A percentile compares a stretch with the other conserved stretches of the same genome.
phyloP scores from a whole-genome alignment of 2,113 vertebrate genomes.

The Entelurus aequoreus region DNA sequence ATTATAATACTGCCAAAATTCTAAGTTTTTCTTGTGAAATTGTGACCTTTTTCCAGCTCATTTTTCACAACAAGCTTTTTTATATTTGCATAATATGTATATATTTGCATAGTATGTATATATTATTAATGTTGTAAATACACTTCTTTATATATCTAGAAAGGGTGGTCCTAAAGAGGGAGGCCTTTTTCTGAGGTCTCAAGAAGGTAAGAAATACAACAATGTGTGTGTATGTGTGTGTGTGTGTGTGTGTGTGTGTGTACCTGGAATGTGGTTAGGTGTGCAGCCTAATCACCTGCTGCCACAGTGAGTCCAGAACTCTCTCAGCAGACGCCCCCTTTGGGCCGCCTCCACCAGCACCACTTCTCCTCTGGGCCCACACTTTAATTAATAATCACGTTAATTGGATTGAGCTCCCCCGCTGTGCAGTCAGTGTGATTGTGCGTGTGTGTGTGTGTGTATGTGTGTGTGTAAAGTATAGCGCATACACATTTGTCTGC shows the following conservation, averaged over 20 bases:
- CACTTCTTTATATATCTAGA: too few relatives aligned
- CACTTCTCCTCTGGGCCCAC: conserved; percentile 58
- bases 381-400: conserved; percentile 73
- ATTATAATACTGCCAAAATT: too few relatives aligned
- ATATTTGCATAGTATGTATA: too few relatives aligned
- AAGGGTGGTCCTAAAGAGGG: too few relatives aligned
- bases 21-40: too few relatives aligned
- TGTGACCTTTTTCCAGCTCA: too few relatives aligned
- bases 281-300: conserved; percentile 55
- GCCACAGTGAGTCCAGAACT: conserved; percentile 50
- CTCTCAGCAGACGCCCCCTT: conserved; percentile 55
- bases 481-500: conserved; percentile 32
- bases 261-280: conserved; percentile 6
- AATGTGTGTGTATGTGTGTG: neutral
- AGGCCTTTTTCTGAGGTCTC: too few relatives aligned
- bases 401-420: conserved; percentile 65
- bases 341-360: conserved; percentile 45
- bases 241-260: conserved; percentile 5
- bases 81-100: too few relatives aligned
- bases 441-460: conserved; percentile 20
- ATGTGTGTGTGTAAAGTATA: conserved; percentile 22
- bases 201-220: too few relatives aligned
- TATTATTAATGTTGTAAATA: too few relatives aligned
- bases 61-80: too few relatives aligned
- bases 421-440: conserved; percentile 36